These are phyloP conservation scores for Hirudinaria manillensis DNA, from an alignment of 2,888 invertebrate species.

Conservation along the genomic window DNA sequence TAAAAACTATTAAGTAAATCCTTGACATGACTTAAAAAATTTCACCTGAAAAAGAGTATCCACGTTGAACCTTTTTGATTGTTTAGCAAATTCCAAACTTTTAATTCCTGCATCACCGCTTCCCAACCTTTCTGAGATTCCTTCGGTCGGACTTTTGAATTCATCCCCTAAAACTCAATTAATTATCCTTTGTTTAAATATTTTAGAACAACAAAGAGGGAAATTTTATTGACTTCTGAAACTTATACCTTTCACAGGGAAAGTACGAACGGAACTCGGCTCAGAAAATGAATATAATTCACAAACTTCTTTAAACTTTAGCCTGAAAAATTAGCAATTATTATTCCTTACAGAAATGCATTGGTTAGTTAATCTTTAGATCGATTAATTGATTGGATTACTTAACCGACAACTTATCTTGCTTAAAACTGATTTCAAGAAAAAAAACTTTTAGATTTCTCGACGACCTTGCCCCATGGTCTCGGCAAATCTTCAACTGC, in stretches of 20 bases:
- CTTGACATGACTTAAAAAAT: no score
- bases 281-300: conserved; percentile 25
- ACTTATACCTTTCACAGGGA: not conserved
- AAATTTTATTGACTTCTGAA: no score
- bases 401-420: no score
- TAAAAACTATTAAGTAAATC: no score
- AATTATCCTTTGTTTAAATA: no score
- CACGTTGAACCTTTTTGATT: not conserved
- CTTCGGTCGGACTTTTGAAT: no score
- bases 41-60: not conserved
- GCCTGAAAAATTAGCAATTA: conserved; percentile 3
- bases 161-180: no score
- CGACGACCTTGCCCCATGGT: conserved; percentile 10
- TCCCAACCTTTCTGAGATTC: not conserved
- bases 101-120: not conserved
- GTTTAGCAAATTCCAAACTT: not conserved
- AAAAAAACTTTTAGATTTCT: no score
- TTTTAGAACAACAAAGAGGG: no score
- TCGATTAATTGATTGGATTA: no score
- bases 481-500: conserved; percentile 25
- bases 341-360: not conserved
- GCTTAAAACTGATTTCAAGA: no score
- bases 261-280: not conserved
- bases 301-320: conserved; percentile 19
- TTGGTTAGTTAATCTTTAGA: not conserved